A percentile compares a stretch with the other conserved stretches of the same genome.
These are phyloP conservation scores for Falco naumanni DNA, from an alignment of 2,797 vertebrate species.

Conservation along the genomic window DNA sequence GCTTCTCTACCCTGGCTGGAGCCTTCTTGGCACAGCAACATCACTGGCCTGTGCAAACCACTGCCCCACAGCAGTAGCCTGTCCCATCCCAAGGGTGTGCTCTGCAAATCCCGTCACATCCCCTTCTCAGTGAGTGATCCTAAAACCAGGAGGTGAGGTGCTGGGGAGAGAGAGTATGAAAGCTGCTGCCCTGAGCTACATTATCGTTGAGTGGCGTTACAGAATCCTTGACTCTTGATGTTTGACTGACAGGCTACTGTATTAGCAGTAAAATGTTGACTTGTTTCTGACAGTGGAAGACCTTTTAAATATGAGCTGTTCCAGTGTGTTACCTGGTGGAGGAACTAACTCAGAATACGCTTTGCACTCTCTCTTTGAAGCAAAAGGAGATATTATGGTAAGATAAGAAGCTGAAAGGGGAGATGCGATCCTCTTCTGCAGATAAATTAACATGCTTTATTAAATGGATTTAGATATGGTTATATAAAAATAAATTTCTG, in stretches of 20 bases:
- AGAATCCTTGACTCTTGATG: background rate
- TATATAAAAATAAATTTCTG: slow-evolving; percentile 54
- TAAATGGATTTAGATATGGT: slow-evolving; percentile 63
- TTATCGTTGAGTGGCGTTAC: background rate
- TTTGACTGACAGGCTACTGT: background rate
- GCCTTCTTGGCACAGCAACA: background rate
- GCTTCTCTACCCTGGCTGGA: background rate
- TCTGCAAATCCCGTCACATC: background rate
- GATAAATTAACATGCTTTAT: slow-evolving; percentile 68
- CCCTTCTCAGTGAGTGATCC: background rate
- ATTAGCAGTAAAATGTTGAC: slow-evolving; percentile 45
- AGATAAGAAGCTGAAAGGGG: slow-evolving; percentile 62
- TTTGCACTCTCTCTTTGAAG: slow-evolving; percentile 89
- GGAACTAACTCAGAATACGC: slow-evolving; percentile 87
- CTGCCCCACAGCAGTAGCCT: background rate
- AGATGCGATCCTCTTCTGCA: slow-evolving; percentile 16
- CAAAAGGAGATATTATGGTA: slow-evolving; percentile 92
- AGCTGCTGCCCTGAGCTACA: background rate
- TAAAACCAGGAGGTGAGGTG: background rate
- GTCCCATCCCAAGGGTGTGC: background rate
- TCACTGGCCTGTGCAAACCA: background rate
- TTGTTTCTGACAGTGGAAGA: slow-evolving; percentile 85
- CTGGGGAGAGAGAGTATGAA: background rate
- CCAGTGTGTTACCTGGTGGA: slow-evolving; percentile 88
- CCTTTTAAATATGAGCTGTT: slow-evolving; percentile 88